phyloP scores from a whole-genome alignment of 2,113 vertebrate genomes.

The Syrmaticus mikado region DNA sequence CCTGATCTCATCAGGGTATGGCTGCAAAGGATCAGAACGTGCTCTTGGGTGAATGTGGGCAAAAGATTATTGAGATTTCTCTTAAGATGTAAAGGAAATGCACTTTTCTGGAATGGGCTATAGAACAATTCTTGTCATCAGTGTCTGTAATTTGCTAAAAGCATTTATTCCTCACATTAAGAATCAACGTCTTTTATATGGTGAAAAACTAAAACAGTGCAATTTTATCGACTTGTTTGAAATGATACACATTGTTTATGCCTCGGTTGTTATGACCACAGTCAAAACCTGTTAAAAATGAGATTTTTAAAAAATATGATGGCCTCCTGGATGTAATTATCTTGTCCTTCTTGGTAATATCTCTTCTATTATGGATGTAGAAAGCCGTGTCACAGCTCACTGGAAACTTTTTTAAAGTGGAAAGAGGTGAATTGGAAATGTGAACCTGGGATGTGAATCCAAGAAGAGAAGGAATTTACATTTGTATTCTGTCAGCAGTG shows the following conservation, averaged over 20 bases:
- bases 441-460: not conserved
- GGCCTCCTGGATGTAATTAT: constrained; percentile 17
- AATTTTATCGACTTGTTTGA: not conserved
- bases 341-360: not conserved
- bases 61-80: not conserved
- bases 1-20: not conserved
- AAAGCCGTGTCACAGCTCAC: constrained; percentile 22
- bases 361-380: not conserved
- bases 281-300: constrained; percentile 8
- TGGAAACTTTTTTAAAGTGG: constrained; percentile 8
- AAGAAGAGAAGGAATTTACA: not conserved
- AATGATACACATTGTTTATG: not conserved
- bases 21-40: not conserved
- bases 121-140: constrained; percentile 22
- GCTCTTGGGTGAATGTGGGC: not conserved
- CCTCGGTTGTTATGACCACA: not conserved
- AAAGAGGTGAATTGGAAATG: constrained; percentile 11
- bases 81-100: not conserved
- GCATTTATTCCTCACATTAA: not conserved
- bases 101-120: not conserved
- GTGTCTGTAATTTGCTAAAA: not conserved
- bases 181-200: not conserved
- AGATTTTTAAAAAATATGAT: not conserved
- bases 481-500: not conserved
- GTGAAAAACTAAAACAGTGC: not conserved